A percentile compares a stretch with the other conserved stretches of the same genome.
Conservation (phyloP, 2,888 invertebrate species). For the Pollenia labialis region DNA sequence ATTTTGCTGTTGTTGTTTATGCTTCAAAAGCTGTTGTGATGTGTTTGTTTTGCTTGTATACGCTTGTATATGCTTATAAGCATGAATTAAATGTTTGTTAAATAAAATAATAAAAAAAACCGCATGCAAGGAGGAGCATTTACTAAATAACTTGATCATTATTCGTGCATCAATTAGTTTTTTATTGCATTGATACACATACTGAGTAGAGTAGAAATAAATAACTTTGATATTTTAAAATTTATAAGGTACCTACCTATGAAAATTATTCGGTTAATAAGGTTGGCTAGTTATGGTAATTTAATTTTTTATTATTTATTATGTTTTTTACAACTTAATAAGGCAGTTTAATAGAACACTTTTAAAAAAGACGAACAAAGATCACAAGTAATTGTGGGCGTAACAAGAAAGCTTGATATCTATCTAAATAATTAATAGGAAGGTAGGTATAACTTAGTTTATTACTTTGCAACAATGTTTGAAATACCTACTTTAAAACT, state of each 20-base stretch:
- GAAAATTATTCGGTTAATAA: slow-evolving; percentile 20
- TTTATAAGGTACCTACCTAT: slow-evolving; percentile 63
- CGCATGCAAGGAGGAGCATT: slow-evolving; percentile 37
- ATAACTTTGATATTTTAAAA: slow-evolving; percentile 50
- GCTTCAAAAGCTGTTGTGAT: slow-evolving; percentile 17
- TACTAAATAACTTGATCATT: slow-evolving; percentile 71
- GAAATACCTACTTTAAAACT: too few relatives aligned
- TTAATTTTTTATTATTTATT: slow-evolving; percentile 34
- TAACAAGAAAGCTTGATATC: too few relatives aligned
- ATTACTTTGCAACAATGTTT: too few relatives aligned
- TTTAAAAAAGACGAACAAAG: background rate
- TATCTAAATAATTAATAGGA: too few relatives aligned
- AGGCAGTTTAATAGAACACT: background rate
- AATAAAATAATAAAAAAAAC: background rate
- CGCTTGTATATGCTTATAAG: slow-evolving; percentile 42
- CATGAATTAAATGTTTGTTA: slow-evolving; percentile 54
- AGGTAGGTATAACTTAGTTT: too few relatives aligned
- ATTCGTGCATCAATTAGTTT: slow-evolving; percentile 72
- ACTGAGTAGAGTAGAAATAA: slow-evolving; percentile 8
- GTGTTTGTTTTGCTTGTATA: slow-evolving; percentile 46
- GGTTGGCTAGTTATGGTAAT: slow-evolving; percentile 14
- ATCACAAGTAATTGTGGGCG: too few relatives aligned
- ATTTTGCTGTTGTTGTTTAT: slow-evolving; percentile 19
- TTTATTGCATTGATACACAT: slow-evolving; percentile 32
- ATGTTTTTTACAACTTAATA: background rate